Conservation (phyloP, 2,797 vertebrate species). For the Pantherophis alleghaniensis region DNA sequence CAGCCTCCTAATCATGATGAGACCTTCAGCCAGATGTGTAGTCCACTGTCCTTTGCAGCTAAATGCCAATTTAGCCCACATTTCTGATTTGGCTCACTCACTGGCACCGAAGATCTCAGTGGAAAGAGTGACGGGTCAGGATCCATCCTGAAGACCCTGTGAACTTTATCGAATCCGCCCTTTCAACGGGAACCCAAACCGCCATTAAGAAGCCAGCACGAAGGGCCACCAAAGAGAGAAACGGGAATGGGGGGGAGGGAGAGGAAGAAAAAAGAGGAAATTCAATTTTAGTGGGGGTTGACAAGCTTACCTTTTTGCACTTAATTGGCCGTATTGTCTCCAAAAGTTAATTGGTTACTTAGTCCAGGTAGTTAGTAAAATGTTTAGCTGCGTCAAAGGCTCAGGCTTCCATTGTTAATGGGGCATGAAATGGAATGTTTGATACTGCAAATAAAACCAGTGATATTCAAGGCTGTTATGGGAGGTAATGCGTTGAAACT, state of each 20-base stretch:
- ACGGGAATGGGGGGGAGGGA: background rate
- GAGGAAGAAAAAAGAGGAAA: slow-evolving; percentile 67
- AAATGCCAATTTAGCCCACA: slow-evolving; percentile 50
- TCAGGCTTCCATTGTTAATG: slow-evolving; percentile 99
- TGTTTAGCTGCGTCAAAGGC: slow-evolving; percentile 99
- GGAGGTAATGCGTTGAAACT: slow-evolving; percentile 99
- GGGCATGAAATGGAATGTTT: slow-evolving; percentile 99
- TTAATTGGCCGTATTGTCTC: slow-evolving; percentile 99
- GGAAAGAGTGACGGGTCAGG: slow-evolving; percentile 73
- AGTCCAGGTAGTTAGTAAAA: slow-evolving; percentile 99
- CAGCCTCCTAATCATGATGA: background rate
- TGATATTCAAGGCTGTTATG: slow-evolving; percentile 99
- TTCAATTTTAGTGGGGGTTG: slow-evolving; percentile 88
- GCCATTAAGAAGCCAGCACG: slow-evolving; percentile 77
- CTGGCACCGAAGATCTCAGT: slow-evolving; percentile 72
- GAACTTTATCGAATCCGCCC: slow-evolving; percentile 74
- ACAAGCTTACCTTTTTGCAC: slow-evolving; percentile 98
- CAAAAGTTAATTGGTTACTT: slow-evolving; percentile 99
- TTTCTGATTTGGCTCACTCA: slow-evolving; percentile 56
- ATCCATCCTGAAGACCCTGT: slow-evolving; percentile 74
- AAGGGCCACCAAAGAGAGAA: slow-evolving; percentile 71
- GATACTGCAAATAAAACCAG: slow-evolving; percentile 99
- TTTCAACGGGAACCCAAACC: slow-evolving; percentile 76
- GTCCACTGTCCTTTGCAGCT: slow-evolving; percentile 54
- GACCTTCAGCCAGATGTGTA: background rate